phyloP scores from a whole-genome alignment of 2,113 vertebrate species.

The Anthoscopus minutus region DNA sequence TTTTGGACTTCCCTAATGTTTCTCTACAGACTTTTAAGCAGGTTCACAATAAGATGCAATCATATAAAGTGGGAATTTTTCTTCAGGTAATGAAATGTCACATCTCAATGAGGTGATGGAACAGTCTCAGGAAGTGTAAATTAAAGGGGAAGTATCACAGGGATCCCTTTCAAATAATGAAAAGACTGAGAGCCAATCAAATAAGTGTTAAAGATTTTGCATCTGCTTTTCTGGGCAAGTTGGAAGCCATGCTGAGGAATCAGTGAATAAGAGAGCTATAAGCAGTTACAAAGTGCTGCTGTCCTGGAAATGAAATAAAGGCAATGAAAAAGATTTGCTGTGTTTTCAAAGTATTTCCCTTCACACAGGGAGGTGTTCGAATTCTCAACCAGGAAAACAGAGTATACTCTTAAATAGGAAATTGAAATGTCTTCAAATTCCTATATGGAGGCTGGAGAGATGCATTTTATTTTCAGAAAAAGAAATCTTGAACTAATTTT shows the following conservation, averaged over 20 bases:
- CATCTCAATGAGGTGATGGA: not conserved
- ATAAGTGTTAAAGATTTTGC: not conserved
- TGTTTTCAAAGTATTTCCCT: not conserved
- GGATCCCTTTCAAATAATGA: not conserved
- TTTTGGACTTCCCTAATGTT: not conserved
- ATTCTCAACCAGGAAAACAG: not conserved
- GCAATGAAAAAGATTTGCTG: not conserved
- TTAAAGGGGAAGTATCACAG: not conserved
- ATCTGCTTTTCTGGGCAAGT: not conserved
- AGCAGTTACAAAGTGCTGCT: not conserved
- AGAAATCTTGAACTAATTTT: not conserved
- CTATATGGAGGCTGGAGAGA: not conserved
- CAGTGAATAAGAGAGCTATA: not conserved
- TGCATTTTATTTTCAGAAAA: not conserved
- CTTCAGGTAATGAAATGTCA: not conserved
- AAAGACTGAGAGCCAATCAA: not conserved
- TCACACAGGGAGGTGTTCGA: not conserved
- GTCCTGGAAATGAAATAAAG: not conserved
- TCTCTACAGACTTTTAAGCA: not conserved
- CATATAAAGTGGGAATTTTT: not conserved
- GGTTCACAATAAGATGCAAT: not conserved
- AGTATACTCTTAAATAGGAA: not conserved
- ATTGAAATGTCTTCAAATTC: not conserved
- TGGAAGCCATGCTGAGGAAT: not conserved
- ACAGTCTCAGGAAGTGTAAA: not conserved